Evolutionary conservation across 2,888 invertebrate genomes (phyloP).

Genomic region (Drosophila sordidula): DNA sequence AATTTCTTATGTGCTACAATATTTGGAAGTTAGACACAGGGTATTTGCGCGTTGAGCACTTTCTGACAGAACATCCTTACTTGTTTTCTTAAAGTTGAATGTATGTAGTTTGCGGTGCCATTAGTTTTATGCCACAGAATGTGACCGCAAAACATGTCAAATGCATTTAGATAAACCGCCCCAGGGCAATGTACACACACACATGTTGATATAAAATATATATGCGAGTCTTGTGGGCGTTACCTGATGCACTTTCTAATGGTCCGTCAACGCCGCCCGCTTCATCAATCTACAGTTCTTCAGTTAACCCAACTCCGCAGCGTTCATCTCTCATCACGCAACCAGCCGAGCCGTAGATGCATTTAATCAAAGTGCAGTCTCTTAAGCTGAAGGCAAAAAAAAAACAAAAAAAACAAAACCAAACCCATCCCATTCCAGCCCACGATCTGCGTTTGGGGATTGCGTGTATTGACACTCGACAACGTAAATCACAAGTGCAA

Average conservation of each 20-base stretch:
- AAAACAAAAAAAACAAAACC: too few species aligned
- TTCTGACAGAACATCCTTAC: not conserved
- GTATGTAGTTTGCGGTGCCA: constrained; percentile 52
- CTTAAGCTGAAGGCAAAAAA: constrained; percentile 1
- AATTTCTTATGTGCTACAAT: too few species aligned
- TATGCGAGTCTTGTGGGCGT: constrained; percentile 58
- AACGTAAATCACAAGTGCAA: constrained; percentile 81
- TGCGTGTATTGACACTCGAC: constrained; percentile 76
- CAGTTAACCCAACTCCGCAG: not conserved
- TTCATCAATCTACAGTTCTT: constrained; percentile 56
- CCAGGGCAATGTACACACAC: constrained; percentile 8
- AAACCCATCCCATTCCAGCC: constrained; percentile 7
- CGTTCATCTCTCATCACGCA: constrained; percentile 60
- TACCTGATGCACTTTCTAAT: constrained; percentile 67
- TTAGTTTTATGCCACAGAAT: constrained; percentile 67
- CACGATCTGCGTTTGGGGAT: constrained; percentile 43
- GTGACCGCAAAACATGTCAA: constrained; percentile 73
- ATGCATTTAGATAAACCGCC: constrained; percentile 69
- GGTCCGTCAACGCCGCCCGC: constrained; percentile 42
- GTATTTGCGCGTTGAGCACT: not conserved
- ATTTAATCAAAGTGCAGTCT: constrained; percentile 60
- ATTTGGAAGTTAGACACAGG: not conserved
- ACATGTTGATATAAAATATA: constrained; percentile 6
- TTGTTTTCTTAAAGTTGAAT: constrained; percentile 4
- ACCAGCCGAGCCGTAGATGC: constrained; percentile 24